Evolutionary conservation across 2,113 vertebrate species (phyloP), one percentile per base, ranked within the genome.

Genomic region (Daboia siamensis): DNA sequence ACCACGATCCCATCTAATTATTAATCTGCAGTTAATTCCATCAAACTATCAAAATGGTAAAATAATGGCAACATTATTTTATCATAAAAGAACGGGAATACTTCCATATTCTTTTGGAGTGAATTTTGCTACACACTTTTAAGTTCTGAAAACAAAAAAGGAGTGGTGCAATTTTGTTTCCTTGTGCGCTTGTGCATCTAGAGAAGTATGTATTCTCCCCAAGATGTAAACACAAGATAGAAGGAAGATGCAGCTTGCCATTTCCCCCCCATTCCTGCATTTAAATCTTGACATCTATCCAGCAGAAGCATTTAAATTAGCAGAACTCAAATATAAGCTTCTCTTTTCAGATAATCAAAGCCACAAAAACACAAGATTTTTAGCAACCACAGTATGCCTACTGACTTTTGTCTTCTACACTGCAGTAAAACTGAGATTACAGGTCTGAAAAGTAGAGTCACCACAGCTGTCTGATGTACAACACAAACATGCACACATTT

Each of bases 191-290:
- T 89, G 93, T 94, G 94, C 93, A 93, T 52, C 8, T 13, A 54
- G 29, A 3, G 29, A 94, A 48, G 4, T 44, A 39, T 17, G 5
- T 7, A 44, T 23, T 46, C 29, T 44, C 91, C 93, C 93, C 91
- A n/a, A 26, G 0, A 0, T 26, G 48, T 0, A 88, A 21, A 0
- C 56, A 84, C 91, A 92, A 94, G 94, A 95, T 48, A 89, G 90
- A 95, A 90, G 91, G 95, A 93, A 93, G 84, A 90, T 91, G 92
- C 94, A 95, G 93, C 69, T 93, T 88, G 59, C 33, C 74, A 80
- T 44, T 80, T 10, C 33, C 17, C 61, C 56, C 46, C 10, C 7
- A 80, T 44, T 44, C 33, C 33, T 80, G 74, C 74, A 44, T 21
- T 44, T 44, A 44, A 44, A 80, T 80, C 33, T 80, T 80, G 33